Base-by-base conservation (phyloP, 2,888 invertebrate genomes). In the Melieria omissa region DNA sequence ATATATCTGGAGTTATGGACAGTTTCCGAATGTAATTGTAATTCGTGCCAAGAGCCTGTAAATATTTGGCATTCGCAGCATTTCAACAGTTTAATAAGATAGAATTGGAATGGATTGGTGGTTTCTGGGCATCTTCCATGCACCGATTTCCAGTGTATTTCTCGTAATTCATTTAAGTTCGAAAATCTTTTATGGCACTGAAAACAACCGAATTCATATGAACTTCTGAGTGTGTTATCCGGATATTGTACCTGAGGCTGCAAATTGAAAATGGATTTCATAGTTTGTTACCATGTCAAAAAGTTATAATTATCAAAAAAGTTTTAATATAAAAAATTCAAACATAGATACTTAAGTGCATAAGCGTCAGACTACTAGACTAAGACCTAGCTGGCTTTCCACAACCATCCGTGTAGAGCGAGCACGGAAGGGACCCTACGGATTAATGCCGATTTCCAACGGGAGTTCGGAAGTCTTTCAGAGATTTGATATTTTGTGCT, bases 1-100 rank as follows among this genome's bases (percentile, higher is more conserved):
- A 84, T 82, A 46, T 81, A 84, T 0, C 82, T 85, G 1, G 84
- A 83, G 0, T 83, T 77, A 6, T 80, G 82, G 0, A 49, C 45
- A 6, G 72, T 76, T 6, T 75, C 55, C 42, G 83, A 69, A 70
- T 84, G 84, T 1, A 78, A 64, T 41, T 80, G 74, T 66, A 85
- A 16, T 6, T 74, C 46, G 9, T 76, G 77, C 42, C 80, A 76
- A 57, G 78, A 81, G 14, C 81, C 80, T 3, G 66, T 65, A 65
- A 77, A 84, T 0, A 8, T 45, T 0, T 72, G 65, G 67, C 86
- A 86, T 1, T 71, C 62, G 1, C 81, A 78, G 55, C 86, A 86
- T 60, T 81, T 79, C 0, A 84, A 69, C n/a, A 71, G 71, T 4
- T 77, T 78, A 4, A 79, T 77, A 4, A 83, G 72, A 7, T 80